Conservation (phyloP, 2,113 vertebrate species). For the Sceloporus tristichus region DNA sequence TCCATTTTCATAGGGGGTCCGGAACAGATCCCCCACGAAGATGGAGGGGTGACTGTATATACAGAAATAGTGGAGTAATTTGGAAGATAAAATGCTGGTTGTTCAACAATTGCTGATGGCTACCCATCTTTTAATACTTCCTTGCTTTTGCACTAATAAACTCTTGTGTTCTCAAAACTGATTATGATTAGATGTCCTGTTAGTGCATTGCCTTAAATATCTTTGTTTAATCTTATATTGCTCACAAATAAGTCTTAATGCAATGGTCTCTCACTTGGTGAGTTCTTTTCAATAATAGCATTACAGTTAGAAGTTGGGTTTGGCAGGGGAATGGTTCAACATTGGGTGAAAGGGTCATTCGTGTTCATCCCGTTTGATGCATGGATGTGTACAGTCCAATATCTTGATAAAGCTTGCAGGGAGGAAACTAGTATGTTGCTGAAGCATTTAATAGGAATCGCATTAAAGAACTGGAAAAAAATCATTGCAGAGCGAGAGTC, state of each 20-base stretch:
- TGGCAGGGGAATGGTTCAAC: not conserved
- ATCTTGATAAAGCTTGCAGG: not conserved
- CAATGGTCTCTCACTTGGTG: constrained; percentile 95
- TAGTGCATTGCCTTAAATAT: not conserved
- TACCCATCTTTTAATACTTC: not conserved
- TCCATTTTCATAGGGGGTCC: too few relatives aligned
- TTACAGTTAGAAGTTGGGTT: not conserved
- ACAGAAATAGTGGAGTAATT: too few relatives aligned
- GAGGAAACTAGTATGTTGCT: not conserved
- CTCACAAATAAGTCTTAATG: not conserved
- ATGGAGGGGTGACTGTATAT: too few relatives aligned
- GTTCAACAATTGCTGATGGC: not conserved
- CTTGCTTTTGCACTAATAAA: not conserved
- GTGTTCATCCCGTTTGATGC: not conserved
- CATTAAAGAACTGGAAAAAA: constrained; percentile 61
- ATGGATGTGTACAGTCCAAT: not conserved
- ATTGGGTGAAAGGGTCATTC: not conserved
- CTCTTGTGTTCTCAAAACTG: not conserved
- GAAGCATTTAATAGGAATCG: not conserved
- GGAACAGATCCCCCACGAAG: too few relatives aligned
- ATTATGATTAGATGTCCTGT: not conserved
- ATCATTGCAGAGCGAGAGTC: constrained; percentile 65
- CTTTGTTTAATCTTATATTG: not conserved
- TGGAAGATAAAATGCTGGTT: not conserved
- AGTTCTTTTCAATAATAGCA: constrained; percentile 44